Conservation (phyloP, 2,797 vertebrate genomes). For the Brachymystax lenok region DNA sequence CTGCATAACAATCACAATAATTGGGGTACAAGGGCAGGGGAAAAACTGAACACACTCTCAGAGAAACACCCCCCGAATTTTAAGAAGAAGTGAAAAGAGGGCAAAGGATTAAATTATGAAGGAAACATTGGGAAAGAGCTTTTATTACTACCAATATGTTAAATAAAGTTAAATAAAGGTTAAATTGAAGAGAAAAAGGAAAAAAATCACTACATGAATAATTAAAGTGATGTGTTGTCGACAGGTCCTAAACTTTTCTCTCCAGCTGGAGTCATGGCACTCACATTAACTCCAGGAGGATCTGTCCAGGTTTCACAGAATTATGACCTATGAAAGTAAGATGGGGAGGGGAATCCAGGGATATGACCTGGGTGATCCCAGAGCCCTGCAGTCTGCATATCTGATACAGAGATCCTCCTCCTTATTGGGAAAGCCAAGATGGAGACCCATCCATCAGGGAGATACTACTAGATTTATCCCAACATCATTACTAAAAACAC, state of each 20-base stretch:
- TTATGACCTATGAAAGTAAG: conserved; percentile 23
- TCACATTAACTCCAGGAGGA: conserved; percentile 25
- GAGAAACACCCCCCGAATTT: neutral
- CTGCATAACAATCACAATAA: conserved; percentile 42
- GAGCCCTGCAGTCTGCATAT: conserved; percentile 26
- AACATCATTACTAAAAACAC: conserved; percentile 58
- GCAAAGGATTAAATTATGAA: no score
- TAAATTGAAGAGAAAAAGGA: no score
- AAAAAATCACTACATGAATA: conserved; percentile 6
- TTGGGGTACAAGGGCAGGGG: conserved; percentile 10
- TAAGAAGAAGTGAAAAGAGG: no score
- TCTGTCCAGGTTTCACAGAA: conserved; percentile 27
- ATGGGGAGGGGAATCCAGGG: neutral
- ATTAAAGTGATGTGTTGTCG: conserved; percentile 30
- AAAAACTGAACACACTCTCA: neutral
- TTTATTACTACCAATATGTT: conserved; percentile 31
- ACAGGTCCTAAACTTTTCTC: conserved; percentile 26
- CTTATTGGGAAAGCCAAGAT: neutral
- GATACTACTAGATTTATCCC: conserved; percentile 51
- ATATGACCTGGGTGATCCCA: conserved; percentile 29
- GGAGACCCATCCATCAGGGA: conserved; percentile 37
- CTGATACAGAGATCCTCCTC: conserved; percentile 10
- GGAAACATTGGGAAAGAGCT: conserved; percentile 6
- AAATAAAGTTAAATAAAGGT: conserved; percentile 13
- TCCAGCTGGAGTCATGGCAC: conserved; percentile 53